phyloP scores from a whole-genome alignment of 2,888 invertebrate species.

The Chymomyza procnemis region DNA sequence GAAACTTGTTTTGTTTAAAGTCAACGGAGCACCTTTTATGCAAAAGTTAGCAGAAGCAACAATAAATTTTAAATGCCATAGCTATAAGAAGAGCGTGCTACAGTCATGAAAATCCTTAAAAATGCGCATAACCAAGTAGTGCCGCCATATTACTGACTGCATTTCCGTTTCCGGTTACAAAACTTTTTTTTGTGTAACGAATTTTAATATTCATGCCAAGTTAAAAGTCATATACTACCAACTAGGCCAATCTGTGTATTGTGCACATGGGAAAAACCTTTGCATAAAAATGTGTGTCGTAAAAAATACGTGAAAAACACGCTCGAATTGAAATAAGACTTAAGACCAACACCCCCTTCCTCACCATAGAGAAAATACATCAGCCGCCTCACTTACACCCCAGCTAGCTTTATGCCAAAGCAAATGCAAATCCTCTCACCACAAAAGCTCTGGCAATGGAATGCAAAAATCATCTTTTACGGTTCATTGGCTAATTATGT shows the following conservation, averaged over 20 bases:
- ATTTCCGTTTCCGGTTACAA: constrained; percentile 39
- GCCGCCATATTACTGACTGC: constrained; percentile 30
- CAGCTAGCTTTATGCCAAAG: constrained; percentile 14
- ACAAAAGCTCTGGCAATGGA: constrained; percentile 38
- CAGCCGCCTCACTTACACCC: constrained; percentile 14
- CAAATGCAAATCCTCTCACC: constrained; percentile 70
- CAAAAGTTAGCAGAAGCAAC: neutral
- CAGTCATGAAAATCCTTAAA: constrained; percentile 51
- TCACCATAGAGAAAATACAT: constrained; percentile 23
- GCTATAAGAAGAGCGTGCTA: neutral
- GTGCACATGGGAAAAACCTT: constrained; percentile 18
- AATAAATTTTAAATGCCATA: neutral
- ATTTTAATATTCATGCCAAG: constrained; percentile 60
- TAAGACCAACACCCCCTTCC: constrained; percentile 19
- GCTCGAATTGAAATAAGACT: constrained; percentile 73
- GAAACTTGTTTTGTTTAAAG: no score
- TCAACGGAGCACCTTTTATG: no score
- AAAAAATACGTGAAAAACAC: constrained; percentile 29
- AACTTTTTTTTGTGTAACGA: constrained; percentile 11
- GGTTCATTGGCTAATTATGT: constrained; percentile 75
- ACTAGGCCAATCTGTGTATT: constrained; percentile 27
- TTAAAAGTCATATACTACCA: neutral
- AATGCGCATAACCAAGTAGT: constrained; percentile 60
- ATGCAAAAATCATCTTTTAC: constrained; percentile 75
- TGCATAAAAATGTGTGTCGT: constrained; percentile 48